These are phyloP conservation scores for Plagiodera versicolora DNA, from an alignment of 2,888 invertebrate genomes.

Conservation along the genomic window DNA sequence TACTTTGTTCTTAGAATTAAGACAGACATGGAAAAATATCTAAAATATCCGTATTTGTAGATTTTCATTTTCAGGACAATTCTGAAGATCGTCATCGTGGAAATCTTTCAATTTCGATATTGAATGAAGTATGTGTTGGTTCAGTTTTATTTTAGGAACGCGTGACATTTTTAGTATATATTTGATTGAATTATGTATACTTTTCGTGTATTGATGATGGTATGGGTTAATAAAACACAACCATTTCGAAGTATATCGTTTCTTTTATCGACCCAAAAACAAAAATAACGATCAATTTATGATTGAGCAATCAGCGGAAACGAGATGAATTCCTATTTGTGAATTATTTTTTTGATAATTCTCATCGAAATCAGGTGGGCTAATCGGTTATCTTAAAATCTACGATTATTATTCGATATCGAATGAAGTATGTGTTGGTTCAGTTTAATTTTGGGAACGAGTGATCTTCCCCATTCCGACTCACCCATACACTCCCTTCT, in stretches of 20 bases:
- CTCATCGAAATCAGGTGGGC: no score
- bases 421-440: background rate
- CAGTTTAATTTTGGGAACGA: constrained; percentile 11
- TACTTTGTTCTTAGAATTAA: background rate
- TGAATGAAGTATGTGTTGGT: background rate
- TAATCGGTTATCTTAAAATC: no score
- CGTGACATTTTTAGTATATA: constrained; percentile 10
- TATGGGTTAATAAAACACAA: constrained; percentile 21
- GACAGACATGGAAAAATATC: background rate
- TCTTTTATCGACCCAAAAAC: no score
- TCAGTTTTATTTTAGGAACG: constrained; percentile 11
- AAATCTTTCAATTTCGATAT: background rate
- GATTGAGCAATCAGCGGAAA: no score
- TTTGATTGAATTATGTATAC: constrained; percentile 15
- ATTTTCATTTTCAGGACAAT: background rate
- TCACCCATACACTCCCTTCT: constrained; percentile 79
- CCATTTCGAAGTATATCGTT: no score
- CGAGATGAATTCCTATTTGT: no score
- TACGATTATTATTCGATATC: no score
- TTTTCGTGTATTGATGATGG: constrained; percentile 8
- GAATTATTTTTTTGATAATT: no score
- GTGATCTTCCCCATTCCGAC: constrained; percentile 30
- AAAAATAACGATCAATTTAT: no score
- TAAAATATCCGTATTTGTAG: background rate
- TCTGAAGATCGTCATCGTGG: no score